Evolutionary conservation across 2,113 vertebrate genomes (phyloP), one percentile per base, ranked within the genome.

Genomic region (Dicerorhinus sumatrensis): DNA sequence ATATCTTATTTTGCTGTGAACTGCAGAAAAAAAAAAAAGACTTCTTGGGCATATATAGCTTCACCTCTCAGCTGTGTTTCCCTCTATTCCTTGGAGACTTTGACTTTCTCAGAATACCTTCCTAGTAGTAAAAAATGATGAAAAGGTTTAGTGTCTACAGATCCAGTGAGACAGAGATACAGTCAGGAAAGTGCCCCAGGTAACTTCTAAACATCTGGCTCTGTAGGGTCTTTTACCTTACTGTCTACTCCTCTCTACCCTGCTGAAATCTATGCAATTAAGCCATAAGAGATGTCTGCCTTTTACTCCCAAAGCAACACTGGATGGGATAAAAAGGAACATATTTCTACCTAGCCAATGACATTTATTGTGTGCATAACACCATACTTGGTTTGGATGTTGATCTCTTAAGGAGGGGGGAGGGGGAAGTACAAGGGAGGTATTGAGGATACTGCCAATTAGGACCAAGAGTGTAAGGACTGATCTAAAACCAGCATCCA

Each of bases 41-140:
- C 2, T 83, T 39, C 17, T 79, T 51, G 25, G 42, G 77, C 46
- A 56, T 56, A 60, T 25, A 54, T 18, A 31, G 27, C 20, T 91
- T 96, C 67, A 85, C 8, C 23, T 70, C 27, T 88, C 16, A 88
- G 51, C 8, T 80, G 8, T 84, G 46, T 76, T 94, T 95, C 16
- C 17, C 12, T 83, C 29, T 73, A 29, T 31, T 91, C 42, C 20
- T 72, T 60, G 62, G 21, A 92, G 70, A 65, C 18, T 18, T 60
- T 69, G 46, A 89, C 58, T 76, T 96, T 72, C 84, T 94, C 80
- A 76, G 20, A 82, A 51, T 56, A 87, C 51, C 51, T 87, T 91
- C 60, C 36, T 46, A 69, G n/a, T 81, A 62, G 23, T 6, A 39
- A 79, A 86, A 23, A 36, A 17, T 42, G 54, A 51, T 65, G 16